phyloP scores from a whole-genome alignment of 1,140 invertebrate genomes.

The Grapholita molesta region DNA sequence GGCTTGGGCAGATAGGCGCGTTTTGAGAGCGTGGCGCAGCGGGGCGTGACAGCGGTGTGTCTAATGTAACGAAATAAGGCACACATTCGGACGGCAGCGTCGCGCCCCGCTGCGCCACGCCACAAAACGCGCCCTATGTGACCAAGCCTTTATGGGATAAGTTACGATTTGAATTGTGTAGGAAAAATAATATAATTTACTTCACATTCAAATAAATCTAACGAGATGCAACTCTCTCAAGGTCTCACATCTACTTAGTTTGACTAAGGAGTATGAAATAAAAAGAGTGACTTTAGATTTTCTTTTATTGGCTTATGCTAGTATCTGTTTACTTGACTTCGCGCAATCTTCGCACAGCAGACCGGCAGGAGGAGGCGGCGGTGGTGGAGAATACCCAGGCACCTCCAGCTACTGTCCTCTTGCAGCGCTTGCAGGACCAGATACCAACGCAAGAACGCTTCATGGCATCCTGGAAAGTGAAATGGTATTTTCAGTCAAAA shows the following conservation, averaged over 20 bases:
- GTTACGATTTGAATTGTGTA: too few species aligned
- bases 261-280: neutral
- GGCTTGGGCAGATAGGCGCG: too few species aligned
- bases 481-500: neutral
- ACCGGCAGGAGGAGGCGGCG: constrained; percentile 96
- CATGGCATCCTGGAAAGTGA: constrained; percentile 92
- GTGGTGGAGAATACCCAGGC: constrained; percentile 98
- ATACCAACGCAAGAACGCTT: constrained; percentile 98
- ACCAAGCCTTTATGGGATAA: too few species aligned
- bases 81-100: too few species aligned
- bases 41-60: too few species aligned
- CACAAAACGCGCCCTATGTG: too few species aligned
- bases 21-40: too few species aligned
- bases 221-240: too few species aligned
- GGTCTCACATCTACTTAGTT: neutral
- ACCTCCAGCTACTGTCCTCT: constrained; percentile 96
- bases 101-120: too few species aligned
- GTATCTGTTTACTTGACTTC: constrained; percentile 92
- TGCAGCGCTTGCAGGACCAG: constrained; percentile 98
- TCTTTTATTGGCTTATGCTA: constrained; percentile 70
- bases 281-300: constrained; percentile 32
- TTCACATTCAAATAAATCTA: too few species aligned
- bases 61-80: too few species aligned
- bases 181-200: too few species aligned
- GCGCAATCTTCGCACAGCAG: constrained; percentile 95